Percentiles rank a stretch among this genome's conserved stretches.
These are phyloP conservation scores for Drosophila histrio DNA, from an alignment of 2,888 invertebrate genomes.

Conservation along the genomic window DNA sequence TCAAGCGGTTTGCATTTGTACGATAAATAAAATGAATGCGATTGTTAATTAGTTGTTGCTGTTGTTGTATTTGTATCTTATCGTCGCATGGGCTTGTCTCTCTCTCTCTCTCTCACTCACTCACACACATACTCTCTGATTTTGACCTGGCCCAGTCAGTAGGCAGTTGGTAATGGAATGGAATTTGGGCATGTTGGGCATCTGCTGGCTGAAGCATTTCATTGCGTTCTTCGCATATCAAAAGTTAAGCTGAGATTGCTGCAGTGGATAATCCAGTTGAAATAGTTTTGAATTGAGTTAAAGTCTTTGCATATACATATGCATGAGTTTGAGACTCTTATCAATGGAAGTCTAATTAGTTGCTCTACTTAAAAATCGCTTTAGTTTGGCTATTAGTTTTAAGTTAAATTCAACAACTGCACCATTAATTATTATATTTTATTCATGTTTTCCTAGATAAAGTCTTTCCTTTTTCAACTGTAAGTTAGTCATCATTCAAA, in stretches of 20 bases:
- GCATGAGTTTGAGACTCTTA: neutral
- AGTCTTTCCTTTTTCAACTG: too few relatives aligned
- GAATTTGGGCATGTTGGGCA: slow-evolving; percentile 48
- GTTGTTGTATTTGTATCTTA: slow-evolving; percentile 57
- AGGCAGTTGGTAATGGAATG: slow-evolving; percentile 51
- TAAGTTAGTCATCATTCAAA: too few relatives aligned
- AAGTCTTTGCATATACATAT: slow-evolving; percentile 1
- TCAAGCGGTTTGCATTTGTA: slow-evolving; percentile 79
- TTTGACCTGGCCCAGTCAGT: slow-evolving; percentile 58
- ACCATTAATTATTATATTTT: too few relatives aligned
- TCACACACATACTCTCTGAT: slow-evolving; percentile 1
- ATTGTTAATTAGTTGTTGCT: slow-evolving; percentile 79
- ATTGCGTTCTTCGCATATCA: slow-evolving; percentile 38
- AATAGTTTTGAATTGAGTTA: slow-evolving; percentile 15
- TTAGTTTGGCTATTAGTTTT: neutral
- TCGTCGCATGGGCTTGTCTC: slow-evolving; percentile 68
- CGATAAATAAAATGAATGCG: slow-evolving; percentile 79
- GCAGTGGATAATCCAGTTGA: slow-evolving; percentile 26
- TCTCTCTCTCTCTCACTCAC: neutral
- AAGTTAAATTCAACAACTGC: too few relatives aligned
- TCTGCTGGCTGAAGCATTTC: slow-evolving; percentile 36
- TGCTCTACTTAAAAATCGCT: slow-evolving; percentile 18
- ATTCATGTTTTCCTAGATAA: too few relatives aligned
- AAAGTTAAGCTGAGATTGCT: slow-evolving; percentile 28
- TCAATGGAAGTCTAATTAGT: slow-evolving; percentile 7